Evolutionary conservation across 2,113 vertebrate genomes (phyloP).

Genomic region (Suricata suricatta): DNA sequence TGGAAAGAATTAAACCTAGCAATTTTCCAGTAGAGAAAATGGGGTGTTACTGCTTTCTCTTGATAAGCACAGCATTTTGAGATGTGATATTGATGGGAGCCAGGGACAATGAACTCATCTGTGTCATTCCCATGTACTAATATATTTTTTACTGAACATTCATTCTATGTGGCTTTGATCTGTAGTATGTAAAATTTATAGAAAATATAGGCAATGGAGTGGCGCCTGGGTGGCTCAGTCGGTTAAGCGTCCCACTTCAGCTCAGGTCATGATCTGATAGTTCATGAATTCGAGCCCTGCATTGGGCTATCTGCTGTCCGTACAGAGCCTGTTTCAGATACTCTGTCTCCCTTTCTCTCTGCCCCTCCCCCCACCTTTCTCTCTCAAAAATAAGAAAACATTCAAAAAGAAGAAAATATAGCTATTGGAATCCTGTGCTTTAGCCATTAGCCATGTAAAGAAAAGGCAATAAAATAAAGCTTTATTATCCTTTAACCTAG

Average conservation of each 20-base stretch:
- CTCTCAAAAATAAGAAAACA: too few relatives aligned
- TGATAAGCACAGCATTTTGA: background rate
- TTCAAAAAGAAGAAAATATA: background rate
- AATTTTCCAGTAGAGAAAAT: constrained; percentile 8
- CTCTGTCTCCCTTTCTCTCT: too few relatives aligned
- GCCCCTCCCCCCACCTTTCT: too few relatives aligned
- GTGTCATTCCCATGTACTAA: background rate
- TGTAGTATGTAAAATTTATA: background rate
- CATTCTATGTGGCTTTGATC: background rate
- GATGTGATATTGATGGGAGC: background rate
- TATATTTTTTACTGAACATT: background rate
- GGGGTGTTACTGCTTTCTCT: background rate
- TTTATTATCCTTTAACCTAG: background rate
- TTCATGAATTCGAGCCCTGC: too few relatives aligned
- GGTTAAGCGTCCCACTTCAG: too few relatives aligned
- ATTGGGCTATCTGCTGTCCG: too few relatives aligned
- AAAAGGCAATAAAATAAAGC: background rate
- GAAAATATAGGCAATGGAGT: constrained; percentile 9
- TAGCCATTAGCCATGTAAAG: background rate
- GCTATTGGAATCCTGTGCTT: background rate
- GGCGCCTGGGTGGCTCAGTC: too few relatives aligned
- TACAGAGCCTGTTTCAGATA: too few relatives aligned
- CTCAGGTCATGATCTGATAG: too few relatives aligned
- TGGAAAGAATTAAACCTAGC: background rate
- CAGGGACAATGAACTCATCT: background rate